phyloP scores from a whole-genome alignment of 2,888 invertebrate genomes.

The Trichogramma evanescens region DNA sequence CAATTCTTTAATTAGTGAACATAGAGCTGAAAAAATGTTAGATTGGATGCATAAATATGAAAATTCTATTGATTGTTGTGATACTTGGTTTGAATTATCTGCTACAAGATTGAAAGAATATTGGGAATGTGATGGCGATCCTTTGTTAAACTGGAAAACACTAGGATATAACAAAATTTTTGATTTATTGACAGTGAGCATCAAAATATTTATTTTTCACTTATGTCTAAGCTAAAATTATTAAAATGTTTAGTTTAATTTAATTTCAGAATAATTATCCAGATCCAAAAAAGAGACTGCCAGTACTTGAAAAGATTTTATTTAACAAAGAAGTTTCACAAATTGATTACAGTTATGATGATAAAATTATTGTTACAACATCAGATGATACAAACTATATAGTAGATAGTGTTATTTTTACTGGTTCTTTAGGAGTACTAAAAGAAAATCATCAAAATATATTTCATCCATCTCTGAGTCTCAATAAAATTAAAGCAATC shows the following conservation, averaged over 20 bases:
- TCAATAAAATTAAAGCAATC: slow-evolving; percentile 48
- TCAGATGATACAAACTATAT: slow-evolving; percentile 52
- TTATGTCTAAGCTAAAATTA: not conserved
- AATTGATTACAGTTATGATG: slow-evolving; percentile 50
- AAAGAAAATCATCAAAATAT: slow-evolving; percentile 55
- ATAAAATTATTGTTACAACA: slow-evolving; percentile 52
- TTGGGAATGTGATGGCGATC: slow-evolving; percentile 64
- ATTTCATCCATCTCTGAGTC: slow-evolving; percentile 57
- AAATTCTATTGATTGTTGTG: slow-evolving; percentile 54
- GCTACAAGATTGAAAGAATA: slow-evolving; percentile 58
- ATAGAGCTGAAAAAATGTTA: slow-evolving; percentile 49
- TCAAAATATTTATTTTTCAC: slow-evolving; percentile 6
- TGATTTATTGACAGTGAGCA: slow-evolving; percentile 60
- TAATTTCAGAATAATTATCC: slow-evolving; percentile 51
- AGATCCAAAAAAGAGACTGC: slow-evolving; percentile 45
- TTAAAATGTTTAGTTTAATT: slow-evolving; percentile 7
- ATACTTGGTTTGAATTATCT: slow-evolving; percentile 63
- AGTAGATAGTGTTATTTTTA: slow-evolving; percentile 61
- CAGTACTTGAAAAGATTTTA: slow-evolving; percentile 47
- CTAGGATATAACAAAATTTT: slow-evolving; percentile 64
- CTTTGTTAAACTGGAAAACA: slow-evolving; percentile 66
- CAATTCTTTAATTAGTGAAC: slow-evolving; percentile 27
- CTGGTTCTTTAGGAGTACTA: slow-evolving; percentile 62
- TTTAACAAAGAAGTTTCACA: slow-evolving; percentile 53
- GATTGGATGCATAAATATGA: slow-evolving; percentile 56